Evolutionary conservation across 2,888 invertebrate genomes (phyloP).

Genomic region (Cheilosia vernalis): DNA sequence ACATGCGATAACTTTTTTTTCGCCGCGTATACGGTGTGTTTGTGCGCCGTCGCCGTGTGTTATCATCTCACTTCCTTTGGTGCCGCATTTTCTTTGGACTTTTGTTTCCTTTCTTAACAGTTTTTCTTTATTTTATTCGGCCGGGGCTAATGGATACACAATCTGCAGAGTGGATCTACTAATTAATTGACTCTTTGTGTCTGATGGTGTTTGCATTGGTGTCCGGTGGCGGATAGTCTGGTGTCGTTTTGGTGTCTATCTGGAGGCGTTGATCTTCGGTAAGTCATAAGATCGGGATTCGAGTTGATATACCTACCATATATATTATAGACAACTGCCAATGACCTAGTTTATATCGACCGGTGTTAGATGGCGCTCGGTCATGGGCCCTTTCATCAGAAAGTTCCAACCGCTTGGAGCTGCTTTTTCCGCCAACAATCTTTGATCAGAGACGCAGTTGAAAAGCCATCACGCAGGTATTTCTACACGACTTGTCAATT

Average conservation of each 20-base stretch:
- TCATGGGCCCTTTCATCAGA: neutral
- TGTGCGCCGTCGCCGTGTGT: constrained; percentile 31
- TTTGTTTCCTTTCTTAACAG: constrained; percentile 10
- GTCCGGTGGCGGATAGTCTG: constrained; percentile 63
- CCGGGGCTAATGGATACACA: constrained; percentile 76
- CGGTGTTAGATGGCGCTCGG: constrained; percentile 12
- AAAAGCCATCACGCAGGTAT: constrained; percentile 52
- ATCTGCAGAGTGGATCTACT: constrained; percentile 83
- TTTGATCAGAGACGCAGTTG: constrained; percentile 16
- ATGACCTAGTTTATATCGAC: constrained; percentile 18
- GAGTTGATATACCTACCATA: neutral
- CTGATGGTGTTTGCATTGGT: constrained; percentile 73
- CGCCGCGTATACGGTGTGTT: neutral
- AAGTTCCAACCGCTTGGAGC: neutral
- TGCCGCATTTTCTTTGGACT: constrained; percentile 34
- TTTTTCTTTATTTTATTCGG: constrained; percentile 10
- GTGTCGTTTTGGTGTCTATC: constrained; percentile 62
- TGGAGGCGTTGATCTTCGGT: constrained; percentile 63
- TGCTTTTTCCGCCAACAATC: neutral
- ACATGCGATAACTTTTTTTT: constrained; percentile 41
- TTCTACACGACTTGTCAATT: constrained; percentile 64
- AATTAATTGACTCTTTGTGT: constrained; percentile 84
- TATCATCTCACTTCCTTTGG: constrained; percentile 57
- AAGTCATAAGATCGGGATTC: constrained; percentile 17
- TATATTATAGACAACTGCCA: neutral